Base-by-base conservation (phyloP, 1,140 invertebrate species). In the Adoxophyes honmai region DNA sequence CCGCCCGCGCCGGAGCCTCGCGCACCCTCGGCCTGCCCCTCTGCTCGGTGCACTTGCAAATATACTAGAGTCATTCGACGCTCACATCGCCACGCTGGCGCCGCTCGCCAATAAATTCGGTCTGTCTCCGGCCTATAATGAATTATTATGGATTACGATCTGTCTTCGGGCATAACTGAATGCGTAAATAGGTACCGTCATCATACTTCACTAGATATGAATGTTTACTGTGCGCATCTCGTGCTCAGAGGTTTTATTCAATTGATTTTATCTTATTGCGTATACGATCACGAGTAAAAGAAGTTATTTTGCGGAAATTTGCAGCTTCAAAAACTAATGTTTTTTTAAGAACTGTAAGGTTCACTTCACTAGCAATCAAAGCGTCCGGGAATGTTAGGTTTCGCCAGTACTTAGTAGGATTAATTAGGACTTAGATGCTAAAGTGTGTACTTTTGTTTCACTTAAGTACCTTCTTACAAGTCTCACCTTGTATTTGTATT, bases 91-190 rank as follows among this genome's bases (percentile, higher is more conserved):
- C 65, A 51, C 63, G 54, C 68, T 75, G 81, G 81, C 83, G 83
- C 83, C 83, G 73, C 75, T 75, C 68, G 77, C 77, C 77, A 77
- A 85, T 87, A 86, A 86, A 84, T 81, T 81, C 81, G 79, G 81
- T 77, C 76, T 77, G 81, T 81, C 78, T 78, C 78, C 66, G 67
- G 75, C 73, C 82, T 79, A 71, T 79, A 80, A 82, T 82, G 74
- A 86, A 84, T 83, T 80, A 74, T 72, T 72, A 73, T 75, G 74
- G 79, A 86, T 86, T 66, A 76, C 74, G 74, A 86, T 83, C 78
- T 78, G 66, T 64, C 69, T 73, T 73, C 62, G 57, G 59, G 70
- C 60, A 70, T 76, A 73, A 73, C 66, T 62, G 60, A 44, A 64
- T 55, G 66, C 64, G 70, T 73, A 75, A 80, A 80, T 71, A 77